Evolutionary conservation across 2,797 vertebrate species (phyloP).

Genomic region (Poecilia wingei): DNA sequence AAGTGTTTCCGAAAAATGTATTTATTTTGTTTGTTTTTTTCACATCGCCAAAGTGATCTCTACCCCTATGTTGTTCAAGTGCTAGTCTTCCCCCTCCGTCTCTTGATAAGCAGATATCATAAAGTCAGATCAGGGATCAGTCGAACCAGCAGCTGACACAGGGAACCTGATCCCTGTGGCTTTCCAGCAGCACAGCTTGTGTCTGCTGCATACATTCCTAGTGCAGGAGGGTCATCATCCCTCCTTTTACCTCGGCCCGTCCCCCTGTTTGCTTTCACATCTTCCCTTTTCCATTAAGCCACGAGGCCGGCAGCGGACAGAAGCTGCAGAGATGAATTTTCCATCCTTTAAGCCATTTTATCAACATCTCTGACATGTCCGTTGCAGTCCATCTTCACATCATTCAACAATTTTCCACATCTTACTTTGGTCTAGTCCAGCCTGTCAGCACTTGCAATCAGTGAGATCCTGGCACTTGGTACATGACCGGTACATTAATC

Average conservation of each 20-base stretch:
- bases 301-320: conserved; percentile 7
- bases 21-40: background rate
- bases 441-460: conserved; percentile 4
- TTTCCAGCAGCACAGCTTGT: conserved; percentile 71
- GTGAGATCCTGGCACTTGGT: conserved; percentile 5
- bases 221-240: conserved; percentile 55
- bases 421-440: background rate
- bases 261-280: conserved; percentile 41
- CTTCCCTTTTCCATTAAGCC: conserved; percentile 36
- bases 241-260: conserved; percentile 40
- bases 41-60: background rate
- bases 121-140: conserved; percentile 59
- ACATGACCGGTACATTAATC: conserved; percentile 26
- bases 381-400: conserved; percentile 1
- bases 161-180: conserved; percentile 74
- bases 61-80: conserved; percentile 19
- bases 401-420: background rate
- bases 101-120: conserved; percentile 61
- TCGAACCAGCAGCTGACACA: conserved; percentile 72
- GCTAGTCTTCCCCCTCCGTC: conserved; percentile 18
- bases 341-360: conserved; percentile 5
- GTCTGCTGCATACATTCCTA: conserved; percentile 72
- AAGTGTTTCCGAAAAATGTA: background rate
- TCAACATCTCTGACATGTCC: background rate
- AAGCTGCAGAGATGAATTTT: conserved; percentile 3